Percentiles rank a stretch among this genome's conserved stretches.
These are phyloP conservation scores for Pherbina coryleti DNA, from an alignment of 2,888 invertebrate species.

Conservation along the genomic window DNA sequence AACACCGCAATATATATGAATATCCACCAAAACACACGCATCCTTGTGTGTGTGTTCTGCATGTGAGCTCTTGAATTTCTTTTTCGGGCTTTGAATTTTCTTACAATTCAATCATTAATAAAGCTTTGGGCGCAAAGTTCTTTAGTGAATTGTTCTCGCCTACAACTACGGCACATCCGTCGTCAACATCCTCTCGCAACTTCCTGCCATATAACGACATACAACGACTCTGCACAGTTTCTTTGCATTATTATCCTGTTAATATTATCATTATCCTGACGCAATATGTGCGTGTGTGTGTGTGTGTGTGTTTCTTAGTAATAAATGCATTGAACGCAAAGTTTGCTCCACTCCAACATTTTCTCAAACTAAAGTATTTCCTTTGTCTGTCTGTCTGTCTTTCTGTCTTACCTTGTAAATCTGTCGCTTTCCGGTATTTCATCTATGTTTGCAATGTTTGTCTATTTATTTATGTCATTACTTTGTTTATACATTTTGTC, in stretches of 20 bases:
- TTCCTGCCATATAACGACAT: not conserved
- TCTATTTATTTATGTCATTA: conserved; percentile 45
- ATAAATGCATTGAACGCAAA: conserved; percentile 34
- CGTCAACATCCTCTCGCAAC: not conserved
- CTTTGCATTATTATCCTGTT: conserved; percentile 35
- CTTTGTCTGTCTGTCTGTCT: conserved; percentile 1
- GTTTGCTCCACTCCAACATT: not conserved
- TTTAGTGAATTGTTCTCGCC: conserved; percentile 15
- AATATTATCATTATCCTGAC: conserved; percentile 36
- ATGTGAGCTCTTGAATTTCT: not conserved
- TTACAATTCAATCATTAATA: conserved; percentile 52
- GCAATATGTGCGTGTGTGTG: not conserved
- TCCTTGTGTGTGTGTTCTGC: not conserved
- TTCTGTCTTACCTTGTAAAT: conserved; percentile 36
- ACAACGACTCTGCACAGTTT: not conserved
- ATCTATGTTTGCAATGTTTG: conserved; percentile 37
- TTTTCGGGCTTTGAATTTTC: conserved; percentile 38
- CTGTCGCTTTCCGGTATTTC: conserved; percentile 45
- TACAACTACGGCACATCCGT: not conserved
- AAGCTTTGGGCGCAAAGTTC: conserved; percentile 45
- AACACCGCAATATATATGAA: conserved; percentile 4
- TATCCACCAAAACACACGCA: not conserved
- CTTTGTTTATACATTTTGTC: conserved; percentile 36
- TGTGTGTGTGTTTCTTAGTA: not conserved
- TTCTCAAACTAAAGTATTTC: not conserved